Conservation (phyloP, 2,797 vertebrate species). For the Hemibagrus guttatus region DNA sequence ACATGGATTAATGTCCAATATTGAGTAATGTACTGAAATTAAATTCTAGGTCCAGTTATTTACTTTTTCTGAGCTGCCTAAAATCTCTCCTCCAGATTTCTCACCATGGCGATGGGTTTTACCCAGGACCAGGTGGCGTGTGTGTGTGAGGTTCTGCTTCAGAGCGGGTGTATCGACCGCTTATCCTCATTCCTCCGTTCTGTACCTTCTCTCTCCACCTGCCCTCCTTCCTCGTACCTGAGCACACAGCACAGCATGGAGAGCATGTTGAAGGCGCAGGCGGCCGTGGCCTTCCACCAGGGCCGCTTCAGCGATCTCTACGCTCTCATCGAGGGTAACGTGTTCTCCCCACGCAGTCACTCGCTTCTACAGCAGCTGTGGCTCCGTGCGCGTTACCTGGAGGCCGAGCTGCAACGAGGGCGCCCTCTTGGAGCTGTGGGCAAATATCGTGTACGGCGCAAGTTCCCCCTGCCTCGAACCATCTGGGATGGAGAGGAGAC, state of each 20-base stretch:
- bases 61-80: background rate
- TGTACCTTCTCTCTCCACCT: conserved; percentile 57
- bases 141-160: conserved; percentile 75
- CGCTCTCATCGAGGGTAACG: conserved; percentile 66
- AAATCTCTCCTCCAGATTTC: conserved; percentile 9
- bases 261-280: conserved; percentile 71
- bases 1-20: background rate
- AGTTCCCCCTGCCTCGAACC: conserved; percentile 71
- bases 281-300: conserved; percentile 72
- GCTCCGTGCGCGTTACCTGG: conserved; percentile 71
- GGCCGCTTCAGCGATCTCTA: conserved; percentile 71
- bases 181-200: conserved; percentile 67
- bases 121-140: conserved; percentile 72
- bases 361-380: conserved; percentile 75
- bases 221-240: conserved; percentile 37
- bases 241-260: conserved; percentile 60
- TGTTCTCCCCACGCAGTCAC: conserved; percentile 69
- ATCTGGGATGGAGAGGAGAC: conserved; percentile 79
- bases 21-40: background rate
- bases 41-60: background rate
- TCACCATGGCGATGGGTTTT: conserved; percentile 65
- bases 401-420: conserved; percentile 71
- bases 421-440: conserved; percentile 74
- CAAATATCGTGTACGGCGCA: conserved; percentile 73
- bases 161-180: conserved; percentile 68